A percentile compares a stretch with the other conserved stretches of the same genome.
Conservation (phyloP, 2,797 vertebrate genomes). For the Hippocampus kuda region DNA sequence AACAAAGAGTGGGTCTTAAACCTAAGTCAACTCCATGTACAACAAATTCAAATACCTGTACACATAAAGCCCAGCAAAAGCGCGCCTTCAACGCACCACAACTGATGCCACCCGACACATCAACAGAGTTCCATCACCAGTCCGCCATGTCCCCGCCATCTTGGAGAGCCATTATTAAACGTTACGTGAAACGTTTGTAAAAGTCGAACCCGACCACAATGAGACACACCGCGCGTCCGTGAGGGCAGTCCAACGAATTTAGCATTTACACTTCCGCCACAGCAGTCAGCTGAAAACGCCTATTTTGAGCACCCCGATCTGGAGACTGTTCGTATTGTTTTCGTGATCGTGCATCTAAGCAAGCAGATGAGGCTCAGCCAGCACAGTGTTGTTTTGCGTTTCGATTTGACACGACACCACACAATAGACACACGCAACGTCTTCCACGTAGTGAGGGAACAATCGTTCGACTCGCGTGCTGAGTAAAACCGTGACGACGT, state of each 20-base stretch:
- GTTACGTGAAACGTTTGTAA: slow-evolving; percentile 52
- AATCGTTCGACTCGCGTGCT: slow-evolving; percentile 8
- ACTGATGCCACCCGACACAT: slow-evolving; percentile 6
- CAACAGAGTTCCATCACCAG: slow-evolving; percentile 47
- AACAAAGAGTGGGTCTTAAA: slow-evolving; percentile 47
- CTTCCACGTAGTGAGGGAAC: slow-evolving; percentile 16
- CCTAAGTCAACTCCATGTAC: not conserved
- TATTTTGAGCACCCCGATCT: not conserved
- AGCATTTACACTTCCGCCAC: slow-evolving; percentile 8
- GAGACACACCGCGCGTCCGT: not conserved
- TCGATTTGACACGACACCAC: not conserved
- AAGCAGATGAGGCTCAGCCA: not conserved
- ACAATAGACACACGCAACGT: slow-evolving; percentile 19
- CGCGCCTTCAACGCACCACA: not conserved
- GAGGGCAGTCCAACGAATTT: slow-evolving; percentile 1
- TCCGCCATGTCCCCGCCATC: slow-evolving; percentile 90
- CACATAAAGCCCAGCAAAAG: not conserved
- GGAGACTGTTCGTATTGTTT: not conserved
- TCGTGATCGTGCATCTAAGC: not conserved
- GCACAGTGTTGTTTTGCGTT: not conserved
- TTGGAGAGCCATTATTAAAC: slow-evolving; percentile 75
- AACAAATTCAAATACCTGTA: not conserved
- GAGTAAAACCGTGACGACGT: slow-evolving; percentile 45
- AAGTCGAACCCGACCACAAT: not conserved
- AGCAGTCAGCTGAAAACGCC: not conserved